Conservation (phyloP, 2,797 vertebrate species). For the Strix occidentalis region DNA sequence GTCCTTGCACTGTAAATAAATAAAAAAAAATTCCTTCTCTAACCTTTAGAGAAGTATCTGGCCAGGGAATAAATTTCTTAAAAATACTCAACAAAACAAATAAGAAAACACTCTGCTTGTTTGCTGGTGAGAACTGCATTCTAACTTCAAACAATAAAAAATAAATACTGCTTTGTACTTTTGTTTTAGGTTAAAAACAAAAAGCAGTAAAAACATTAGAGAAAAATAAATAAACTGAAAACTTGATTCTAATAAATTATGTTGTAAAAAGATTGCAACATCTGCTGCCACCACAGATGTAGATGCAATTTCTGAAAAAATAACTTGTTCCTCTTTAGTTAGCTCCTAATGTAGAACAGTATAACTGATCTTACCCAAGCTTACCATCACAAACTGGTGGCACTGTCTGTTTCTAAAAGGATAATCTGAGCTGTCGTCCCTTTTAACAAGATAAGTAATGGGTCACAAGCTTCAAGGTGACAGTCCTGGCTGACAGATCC, state of each 20-base stretch:
- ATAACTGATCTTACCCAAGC: background rate
- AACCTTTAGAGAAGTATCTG: background rate
- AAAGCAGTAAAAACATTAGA: slow-evolving; percentile 48
- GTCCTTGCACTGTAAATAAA: background rate
- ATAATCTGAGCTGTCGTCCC: background rate
- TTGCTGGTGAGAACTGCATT: slow-evolving; percentile 15
- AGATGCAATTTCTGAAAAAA: background rate
- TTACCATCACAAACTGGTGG: background rate
- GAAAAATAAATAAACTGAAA: slow-evolving; percentile 45
- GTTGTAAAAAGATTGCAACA: slow-evolving; percentile 38
- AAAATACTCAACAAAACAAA: background rate
- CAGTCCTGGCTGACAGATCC: background rate
- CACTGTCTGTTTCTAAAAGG: background rate
- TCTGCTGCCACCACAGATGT: background rate
- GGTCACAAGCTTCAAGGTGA: background rate
- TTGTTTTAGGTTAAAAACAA: slow-evolving; percentile 43
- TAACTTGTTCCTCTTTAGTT: background rate
- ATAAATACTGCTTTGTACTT: slow-evolving; percentile 41
- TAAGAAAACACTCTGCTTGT: slow-evolving; percentile 3
- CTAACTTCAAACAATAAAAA: slow-evolving; percentile 45
- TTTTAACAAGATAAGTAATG: background rate
- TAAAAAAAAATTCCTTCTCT: background rate
- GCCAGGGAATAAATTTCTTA: background rate
- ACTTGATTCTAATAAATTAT: slow-evolving; percentile 48
- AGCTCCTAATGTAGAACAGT: background rate